Conservation (phyloP, 30 jellyfish, hydroid and myxozoan genomes). For the Hydractinia echinata region DNA sequence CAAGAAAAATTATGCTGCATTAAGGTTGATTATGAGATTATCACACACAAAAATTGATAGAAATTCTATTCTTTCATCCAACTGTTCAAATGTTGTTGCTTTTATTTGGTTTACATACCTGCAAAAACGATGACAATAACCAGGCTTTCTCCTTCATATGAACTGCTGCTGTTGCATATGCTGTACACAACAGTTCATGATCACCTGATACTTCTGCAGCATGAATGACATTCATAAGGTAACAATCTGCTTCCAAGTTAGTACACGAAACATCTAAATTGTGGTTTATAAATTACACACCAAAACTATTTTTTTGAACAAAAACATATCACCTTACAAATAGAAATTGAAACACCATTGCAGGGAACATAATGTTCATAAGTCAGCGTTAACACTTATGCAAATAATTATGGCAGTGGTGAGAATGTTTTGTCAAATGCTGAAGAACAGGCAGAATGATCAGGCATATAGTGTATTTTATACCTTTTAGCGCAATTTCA, state of each 20-base stretch:
- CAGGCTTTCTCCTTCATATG: slow-evolving; percentile 43
- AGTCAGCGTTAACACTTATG: too few species aligned
- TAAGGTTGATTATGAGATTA: too few species aligned
- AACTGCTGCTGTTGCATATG: slow-evolving; percentile 32
- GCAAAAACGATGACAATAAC: slow-evolving; percentile 9
- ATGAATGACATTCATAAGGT: slow-evolving; percentile 37
- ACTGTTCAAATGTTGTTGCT: too few species aligned
- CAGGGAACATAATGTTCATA: too few species aligned
- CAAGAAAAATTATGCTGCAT: too few species aligned
- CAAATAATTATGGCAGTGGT: too few species aligned
- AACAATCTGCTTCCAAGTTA: slow-evolving; percentile 35
- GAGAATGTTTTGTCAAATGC: too few species aligned
- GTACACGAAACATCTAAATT: slow-evolving; percentile 22
- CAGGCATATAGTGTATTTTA: neutral
- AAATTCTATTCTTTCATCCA: too few species aligned
- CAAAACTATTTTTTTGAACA: neutral
- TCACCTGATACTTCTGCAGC: slow-evolving; percentile 49
- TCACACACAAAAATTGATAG: too few species aligned
- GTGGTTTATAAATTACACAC: neutral
- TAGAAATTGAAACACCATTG: too few species aligned
- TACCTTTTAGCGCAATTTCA: slow-evolving; percentile 39
- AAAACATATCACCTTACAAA: too few species aligned
- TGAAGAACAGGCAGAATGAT: neutral
- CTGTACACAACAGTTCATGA: slow-evolving; percentile 36
- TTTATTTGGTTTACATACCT: slow-evolving; percentile 2